These are phyloP conservation scores for Heliconius ethilla DNA, from an alignment of 2,888 invertebrate species.

Conservation along the genomic window DNA sequence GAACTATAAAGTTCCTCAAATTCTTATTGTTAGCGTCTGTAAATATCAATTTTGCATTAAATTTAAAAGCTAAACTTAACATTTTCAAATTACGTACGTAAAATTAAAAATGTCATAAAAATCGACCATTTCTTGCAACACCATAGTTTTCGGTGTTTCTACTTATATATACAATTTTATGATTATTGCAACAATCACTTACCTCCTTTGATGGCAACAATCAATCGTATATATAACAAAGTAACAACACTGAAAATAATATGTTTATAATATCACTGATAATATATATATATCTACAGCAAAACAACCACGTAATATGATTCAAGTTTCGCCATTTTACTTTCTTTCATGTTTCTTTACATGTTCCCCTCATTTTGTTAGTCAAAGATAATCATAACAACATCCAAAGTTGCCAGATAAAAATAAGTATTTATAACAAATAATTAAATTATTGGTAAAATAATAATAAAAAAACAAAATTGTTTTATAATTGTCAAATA, in stretches of 20 bases:
- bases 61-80: not conserved
- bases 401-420: slow-evolving; percentile 2
- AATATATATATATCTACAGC: not conserved
- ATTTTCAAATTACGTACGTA: slow-evolving; percentile 24
- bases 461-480: not conserved
- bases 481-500: not conserved
- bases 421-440: not conserved
- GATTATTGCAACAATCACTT: slow-evolving; percentile 74
- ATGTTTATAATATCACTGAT: slow-evolving; percentile 6
- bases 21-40: not conserved
- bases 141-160: slow-evolving; percentile 71
- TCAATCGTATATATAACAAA: slow-evolving; percentile 44
- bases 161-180: slow-evolving; percentile 60
- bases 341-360: slow-evolving; percentile 22
- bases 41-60: not conserved
- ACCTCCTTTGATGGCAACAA: slow-evolving; percentile 77
- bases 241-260: slow-evolving; percentile 22
- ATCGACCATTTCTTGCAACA: slow-evolving; percentile 71
- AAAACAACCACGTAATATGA: slow-evolving; percentile 8
- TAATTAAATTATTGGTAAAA: not conserved
- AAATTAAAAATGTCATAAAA: slow-evolving; percentile 31
- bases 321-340: slow-evolving; percentile 34
- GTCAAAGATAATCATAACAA: slow-evolving; percentile 28
- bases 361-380: slow-evolving; percentile 14
- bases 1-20: not conserved